Conservation (phyloP, 1,140 invertebrate genomes). For the Doryteuthis pealeii region DNA sequence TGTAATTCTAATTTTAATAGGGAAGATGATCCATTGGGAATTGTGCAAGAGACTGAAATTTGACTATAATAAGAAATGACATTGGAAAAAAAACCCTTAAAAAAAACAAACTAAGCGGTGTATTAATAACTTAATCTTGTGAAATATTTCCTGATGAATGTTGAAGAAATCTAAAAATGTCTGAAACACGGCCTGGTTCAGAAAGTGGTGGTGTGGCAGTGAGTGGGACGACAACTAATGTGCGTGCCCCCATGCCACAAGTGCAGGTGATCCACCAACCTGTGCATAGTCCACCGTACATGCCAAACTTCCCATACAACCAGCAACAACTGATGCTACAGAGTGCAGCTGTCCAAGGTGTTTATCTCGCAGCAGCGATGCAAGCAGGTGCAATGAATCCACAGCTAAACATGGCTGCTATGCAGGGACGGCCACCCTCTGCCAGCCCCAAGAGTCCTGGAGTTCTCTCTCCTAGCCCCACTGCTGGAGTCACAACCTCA, state of each 20-base stretch:
- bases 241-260: conserved; percentile 31
- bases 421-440: conserved; percentile 35
- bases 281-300: conserved; percentile 74
- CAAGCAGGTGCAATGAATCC: conserved; percentile 42
- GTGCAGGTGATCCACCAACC: conserved; percentile 65
- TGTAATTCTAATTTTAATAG: too few relatives aligned
- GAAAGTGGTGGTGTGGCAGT: not conserved
- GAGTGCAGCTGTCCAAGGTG: conserved; percentile 47
- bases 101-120: too few relatives aligned
- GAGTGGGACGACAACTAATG: conserved; percentile 5
- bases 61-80: too few relatives aligned
- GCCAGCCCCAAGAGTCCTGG: conserved; percentile 27
- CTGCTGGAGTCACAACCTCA: not conserved
- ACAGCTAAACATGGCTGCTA: conserved; percentile 38
- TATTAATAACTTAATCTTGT: too few relatives aligned
- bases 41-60: too few relatives aligned
- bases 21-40: too few relatives aligned
- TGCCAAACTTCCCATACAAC: conserved; percentile 69
- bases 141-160: too few relatives aligned
- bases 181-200: conserved; percentile 7
- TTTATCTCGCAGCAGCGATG: conserved; percentile 36
- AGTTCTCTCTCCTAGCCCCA: conserved; percentile 20
- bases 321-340: conserved; percentile 47
- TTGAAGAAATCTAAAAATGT: not conserved
- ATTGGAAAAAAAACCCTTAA: too few relatives aligned